These are phyloP conservation scores for Oncorhynchus nerka DNA, from an alignment of 2,113 vertebrate genomes.

Conservation along the genomic window DNA sequence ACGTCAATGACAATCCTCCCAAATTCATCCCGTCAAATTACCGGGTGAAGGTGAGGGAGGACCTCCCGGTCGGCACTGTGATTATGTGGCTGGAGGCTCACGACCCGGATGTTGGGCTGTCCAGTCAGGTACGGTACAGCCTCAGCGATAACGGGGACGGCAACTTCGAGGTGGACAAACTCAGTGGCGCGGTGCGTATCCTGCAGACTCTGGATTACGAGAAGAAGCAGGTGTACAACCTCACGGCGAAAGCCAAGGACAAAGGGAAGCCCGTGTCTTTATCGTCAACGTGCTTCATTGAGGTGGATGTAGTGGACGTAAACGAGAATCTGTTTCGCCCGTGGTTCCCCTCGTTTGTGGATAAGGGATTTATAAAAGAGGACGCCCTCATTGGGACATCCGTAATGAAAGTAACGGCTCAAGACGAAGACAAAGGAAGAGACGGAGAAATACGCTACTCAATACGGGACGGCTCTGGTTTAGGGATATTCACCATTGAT, in stretches of 20 bases:
- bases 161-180: slow-evolving; percentile 91
- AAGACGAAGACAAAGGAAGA: slow-evolving; percentile 86
- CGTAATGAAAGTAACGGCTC: slow-evolving; percentile 86
- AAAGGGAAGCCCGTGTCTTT: slow-evolving; percentile 90
- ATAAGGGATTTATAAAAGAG: slow-evolving; percentile 90
- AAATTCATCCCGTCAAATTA: slow-evolving; percentile 91
- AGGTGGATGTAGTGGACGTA: slow-evolving; percentile 91
- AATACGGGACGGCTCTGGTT: slow-evolving; percentile 91
- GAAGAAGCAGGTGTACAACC: slow-evolving; percentile 87
- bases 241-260: slow-evolving; percentile 92
- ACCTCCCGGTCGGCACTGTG: slow-evolving; percentile 90
- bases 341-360: slow-evolving; percentile 84
- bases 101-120: slow-evolving; percentile 87
- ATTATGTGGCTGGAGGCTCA: slow-evolving; percentile 92
- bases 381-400: slow-evolving; percentile 84
- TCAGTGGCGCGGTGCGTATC: slow-evolving; percentile 90
- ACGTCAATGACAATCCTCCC: slow-evolving; percentile 94
- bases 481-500: slow-evolving; percentile 91
- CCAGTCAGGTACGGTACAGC: slow-evolving; percentile 92
- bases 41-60: slow-evolving; percentile 89
- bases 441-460: slow-evolving; percentile 93
- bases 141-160: slow-evolving; percentile 87
- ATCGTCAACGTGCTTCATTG: slow-evolving; percentile 88
- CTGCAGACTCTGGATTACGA: slow-evolving; percentile 91
- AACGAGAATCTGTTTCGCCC: slow-evolving; percentile 93